Conservation (phyloP, 1,140 invertebrate genomes). For the Temnothorax longispinosus region DNA sequence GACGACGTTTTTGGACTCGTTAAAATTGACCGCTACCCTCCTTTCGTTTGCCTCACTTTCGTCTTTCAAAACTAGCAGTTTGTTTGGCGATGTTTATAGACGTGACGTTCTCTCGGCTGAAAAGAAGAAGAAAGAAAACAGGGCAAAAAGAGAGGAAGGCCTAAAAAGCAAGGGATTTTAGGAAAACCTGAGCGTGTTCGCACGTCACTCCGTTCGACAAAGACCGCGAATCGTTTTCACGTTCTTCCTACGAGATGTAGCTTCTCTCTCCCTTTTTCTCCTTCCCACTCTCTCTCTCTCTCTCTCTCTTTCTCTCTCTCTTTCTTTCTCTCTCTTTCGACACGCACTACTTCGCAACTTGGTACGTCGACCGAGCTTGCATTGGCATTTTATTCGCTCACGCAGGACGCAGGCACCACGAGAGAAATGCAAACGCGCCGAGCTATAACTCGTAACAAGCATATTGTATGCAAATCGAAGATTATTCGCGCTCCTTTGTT, state of each 20-base stretch:
- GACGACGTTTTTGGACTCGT: neutral
- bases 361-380: slow-evolving; percentile 12
- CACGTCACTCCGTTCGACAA: neutral
- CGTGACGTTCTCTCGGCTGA: neutral
- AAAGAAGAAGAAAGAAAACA: neutral
- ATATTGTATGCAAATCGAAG: slow-evolving; percentile 59
- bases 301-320: neutral
- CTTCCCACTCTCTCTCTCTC: neutral
- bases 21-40: neutral
- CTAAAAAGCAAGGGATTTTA: neutral
- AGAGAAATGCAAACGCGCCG: slow-evolving; percentile 9
- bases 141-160: neutral
- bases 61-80: neutral
- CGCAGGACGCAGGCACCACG: slow-evolving; percentile 22
- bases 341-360: slow-evolving; percentile 19
- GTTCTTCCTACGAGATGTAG: neutral
- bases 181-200: neutral
- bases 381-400: slow-evolving; percentile 28
- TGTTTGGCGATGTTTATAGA: neutral
- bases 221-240: neutral
- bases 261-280: neutral
- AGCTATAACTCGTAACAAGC: slow-evolving; percentile 34
- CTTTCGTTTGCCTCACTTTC: neutral
- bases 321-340: neutral
- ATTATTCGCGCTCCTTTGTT: slow-evolving; percentile 32